Evolutionary conservation across 92 coral and sea anemone genomes (phyloP).

Genomic region (Epizoanthus scotinus): DNA sequence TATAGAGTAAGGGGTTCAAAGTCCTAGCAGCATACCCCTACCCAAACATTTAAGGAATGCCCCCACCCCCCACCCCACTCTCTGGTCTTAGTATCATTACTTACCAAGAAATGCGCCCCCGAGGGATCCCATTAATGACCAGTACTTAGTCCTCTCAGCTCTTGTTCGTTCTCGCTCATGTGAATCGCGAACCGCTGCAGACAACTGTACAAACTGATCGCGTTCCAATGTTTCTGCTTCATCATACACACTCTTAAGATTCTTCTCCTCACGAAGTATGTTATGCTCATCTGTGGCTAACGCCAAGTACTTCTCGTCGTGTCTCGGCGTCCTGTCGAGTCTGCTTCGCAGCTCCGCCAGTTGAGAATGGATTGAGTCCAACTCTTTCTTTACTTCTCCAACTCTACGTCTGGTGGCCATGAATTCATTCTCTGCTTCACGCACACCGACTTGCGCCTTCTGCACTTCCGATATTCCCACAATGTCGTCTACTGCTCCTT

Average conservation of each 20-base stretch:
- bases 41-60: too few species aligned
- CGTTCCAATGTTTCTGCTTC: slow-evolving; percentile 76
- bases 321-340: slow-evolving; percentile 90
- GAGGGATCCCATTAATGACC: slow-evolving; percentile 96
- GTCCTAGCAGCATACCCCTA: too few species aligned
- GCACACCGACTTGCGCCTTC: slow-evolving; percentile 79
- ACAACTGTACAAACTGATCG: slow-evolving; percentile 86
- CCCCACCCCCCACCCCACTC: too few species aligned
- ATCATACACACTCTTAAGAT: slow-evolving; percentile 68
- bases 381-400: slow-evolving; percentile 60
- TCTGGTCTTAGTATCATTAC: neutral
- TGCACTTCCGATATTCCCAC: slow-evolving; percentile 94
- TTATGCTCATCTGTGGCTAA: slow-evolving; percentile 95
- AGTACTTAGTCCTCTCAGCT: slow-evolving; percentile 96
- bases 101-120: slow-evolving; percentile 94
- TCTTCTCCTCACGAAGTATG: slow-evolving; percentile 82
- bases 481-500: slow-evolving; percentile 74
- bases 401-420: slow-evolving; percentile 77
- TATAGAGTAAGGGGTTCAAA: too few species aligned
- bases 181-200: slow-evolving; percentile 87
- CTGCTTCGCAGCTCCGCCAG: slow-evolving; percentile 80
- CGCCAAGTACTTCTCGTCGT: slow-evolving; percentile 89
- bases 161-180: slow-evolving; percentile 94
- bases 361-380: slow-evolving; percentile 66
- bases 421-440: slow-evolving; percentile 81